Conservation (phyloP, 2,888 invertebrate species). For the Bellardia bayeri region DNA sequence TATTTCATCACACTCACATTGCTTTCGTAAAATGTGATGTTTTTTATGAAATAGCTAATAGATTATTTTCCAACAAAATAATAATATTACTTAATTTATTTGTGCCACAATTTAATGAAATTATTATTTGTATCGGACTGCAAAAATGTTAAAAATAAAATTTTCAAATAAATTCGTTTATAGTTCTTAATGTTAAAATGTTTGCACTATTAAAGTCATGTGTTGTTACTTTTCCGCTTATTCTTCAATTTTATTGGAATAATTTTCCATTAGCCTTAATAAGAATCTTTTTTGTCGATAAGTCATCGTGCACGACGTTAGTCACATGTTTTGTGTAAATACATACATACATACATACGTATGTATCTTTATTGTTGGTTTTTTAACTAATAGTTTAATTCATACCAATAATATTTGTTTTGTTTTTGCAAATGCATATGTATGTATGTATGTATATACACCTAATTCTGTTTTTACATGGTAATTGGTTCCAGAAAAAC, state of each 20-base stretch:
- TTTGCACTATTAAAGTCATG: conserved; percentile 12
- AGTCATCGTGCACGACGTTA: not conserved
- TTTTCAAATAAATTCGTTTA: not conserved
- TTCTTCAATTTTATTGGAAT: conserved; percentile 9
- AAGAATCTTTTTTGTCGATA: not conserved
- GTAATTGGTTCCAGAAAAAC: no score
- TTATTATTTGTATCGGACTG: not conserved
- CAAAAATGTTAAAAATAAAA: not conserved
- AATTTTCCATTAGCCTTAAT: conserved; percentile 15
- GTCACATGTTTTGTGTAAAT: conserved; percentile 13
- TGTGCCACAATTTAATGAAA: not conserved
- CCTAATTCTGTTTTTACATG: no score
- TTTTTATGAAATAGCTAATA: no score
- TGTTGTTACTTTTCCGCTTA: not conserved
- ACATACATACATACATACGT: not conserved
- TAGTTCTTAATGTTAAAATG: not conserved
- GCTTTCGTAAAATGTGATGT: not conserved
- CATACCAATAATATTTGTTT: not conserved
- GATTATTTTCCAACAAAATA: no score
- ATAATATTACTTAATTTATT: no score
- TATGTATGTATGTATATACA: no score
- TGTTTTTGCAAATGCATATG: not conserved
- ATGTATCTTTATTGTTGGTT: not conserved
- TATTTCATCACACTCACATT: no score
- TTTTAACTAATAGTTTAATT: not conserved